Evolutionary conservation across 2,888 invertebrate species (phyloP), one percentile per base, ranked within the genome.

Genomic region (Ecliptopera silaceata): DNA sequence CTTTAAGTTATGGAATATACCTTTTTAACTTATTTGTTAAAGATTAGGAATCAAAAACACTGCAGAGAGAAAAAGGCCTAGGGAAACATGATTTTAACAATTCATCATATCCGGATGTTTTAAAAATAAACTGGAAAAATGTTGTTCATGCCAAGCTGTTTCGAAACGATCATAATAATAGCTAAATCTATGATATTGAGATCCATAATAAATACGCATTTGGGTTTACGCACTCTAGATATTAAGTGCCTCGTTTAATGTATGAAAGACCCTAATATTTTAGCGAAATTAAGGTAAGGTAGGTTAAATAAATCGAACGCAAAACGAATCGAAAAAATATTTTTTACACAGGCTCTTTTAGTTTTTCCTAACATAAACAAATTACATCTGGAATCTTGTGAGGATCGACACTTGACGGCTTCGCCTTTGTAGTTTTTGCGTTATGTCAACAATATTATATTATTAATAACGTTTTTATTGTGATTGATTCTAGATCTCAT

Each of bases 181-280:
- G 8, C 26, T 26, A 26, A 1, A 26, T 31, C 31, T n/a, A n/a
- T n/a, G n/a, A 0, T 31, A 31, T 31, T n/a, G 31, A 31, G 11
- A 31, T 31, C 31, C 31, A 11, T 31, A 31, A 31, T 31, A 31
- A n/a, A 31, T 31, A 11, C 31, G 31, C n/a, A 6, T 8, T 4
- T 5, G 29, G n/a, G n/a, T n/a, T 34, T 32, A 32, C 12, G 32
- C 17, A 41, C 22, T 41, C 20, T 41, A 20, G 26, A 26, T 36
- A 22, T 45, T 38, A 38, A 38, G 13, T 48, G 10, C 48, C 45
- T 59, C 51, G 29, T 48, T 56, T 43, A 34, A 12, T 13, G 34
- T 32, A 42, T 32, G 46, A 43, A 39, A 56, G 46, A 74, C 46
- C 34, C 34, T 82, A 76, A 65, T 66, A 65, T 60, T 80, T 80